phyloP scores from a whole-genome alignment of 35 echinoderm and acorn worm species.

The Lytechinus pictus region DNA sequence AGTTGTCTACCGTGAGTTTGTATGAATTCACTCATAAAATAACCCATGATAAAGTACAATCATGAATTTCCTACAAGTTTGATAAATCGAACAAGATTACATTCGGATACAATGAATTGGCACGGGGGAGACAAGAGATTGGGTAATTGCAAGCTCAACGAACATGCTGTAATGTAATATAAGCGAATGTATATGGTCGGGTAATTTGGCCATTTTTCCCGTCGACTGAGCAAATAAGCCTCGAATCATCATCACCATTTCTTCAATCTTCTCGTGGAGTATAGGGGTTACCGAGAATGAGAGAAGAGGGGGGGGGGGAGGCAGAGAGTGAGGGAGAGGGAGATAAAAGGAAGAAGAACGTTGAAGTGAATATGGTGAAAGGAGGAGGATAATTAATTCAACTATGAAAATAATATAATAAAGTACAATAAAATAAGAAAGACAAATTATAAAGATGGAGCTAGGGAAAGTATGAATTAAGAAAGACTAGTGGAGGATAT shows the following conservation, averaged over 20 bases:
- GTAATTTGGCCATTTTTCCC: slow-evolving; percentile 10
- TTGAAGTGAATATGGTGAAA: background rate
- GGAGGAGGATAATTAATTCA: background rate
- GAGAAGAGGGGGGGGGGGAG: background rate
- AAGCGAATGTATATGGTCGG: background rate
- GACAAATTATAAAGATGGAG: no score
- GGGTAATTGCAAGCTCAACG: background rate
- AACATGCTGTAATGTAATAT: background rate
- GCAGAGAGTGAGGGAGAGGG: background rate
- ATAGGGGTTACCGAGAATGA: background rate
- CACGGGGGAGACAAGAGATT: background rate
- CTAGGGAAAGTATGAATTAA: no score
- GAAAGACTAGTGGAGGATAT: no score
- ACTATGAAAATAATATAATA: no score
- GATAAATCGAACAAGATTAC: background rate
- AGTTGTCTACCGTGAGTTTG: no score
- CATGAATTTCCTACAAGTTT: background rate
- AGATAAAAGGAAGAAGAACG: background rate
- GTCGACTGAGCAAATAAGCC: slow-evolving; percentile 16
- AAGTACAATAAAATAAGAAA: no score
- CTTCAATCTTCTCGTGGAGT: background rate
- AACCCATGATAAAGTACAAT: background rate
- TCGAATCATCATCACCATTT: background rate
- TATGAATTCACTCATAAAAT: no score
- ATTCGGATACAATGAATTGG: background rate